A percentile compares a stretch with the other conserved stretches of the same genome.
phyloP scores from a whole-genome alignment of 2,888 invertebrate genomes.

The Strigamia maritima region DNA sequence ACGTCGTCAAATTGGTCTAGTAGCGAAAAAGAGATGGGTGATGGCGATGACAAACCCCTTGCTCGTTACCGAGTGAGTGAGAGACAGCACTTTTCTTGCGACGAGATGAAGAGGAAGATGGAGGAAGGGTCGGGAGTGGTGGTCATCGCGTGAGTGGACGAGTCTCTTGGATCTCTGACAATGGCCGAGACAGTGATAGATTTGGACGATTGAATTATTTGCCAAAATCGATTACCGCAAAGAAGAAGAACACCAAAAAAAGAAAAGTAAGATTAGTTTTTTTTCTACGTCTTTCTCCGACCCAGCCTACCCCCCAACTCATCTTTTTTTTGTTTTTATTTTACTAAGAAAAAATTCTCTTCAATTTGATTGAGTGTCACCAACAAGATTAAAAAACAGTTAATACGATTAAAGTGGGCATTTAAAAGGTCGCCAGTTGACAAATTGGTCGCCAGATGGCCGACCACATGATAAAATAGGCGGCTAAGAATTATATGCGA shows the following conservation, averaged over 20 bases:
- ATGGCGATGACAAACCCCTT: conserved; percentile 13
- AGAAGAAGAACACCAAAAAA: conserved; percentile 15
- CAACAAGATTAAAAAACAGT: not conserved
- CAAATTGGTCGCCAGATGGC: conserved; percentile 16
- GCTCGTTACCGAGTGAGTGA: conserved; percentile 16
- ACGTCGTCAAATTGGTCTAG: conserved; percentile 6
- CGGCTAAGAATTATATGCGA: not conserved
- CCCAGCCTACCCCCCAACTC: not conserved
- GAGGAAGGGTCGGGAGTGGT: not conserved
- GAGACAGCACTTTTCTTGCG: conserved; percentile 12
- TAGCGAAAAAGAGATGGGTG: conserved; percentile 10
- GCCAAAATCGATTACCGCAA: conserved; percentile 23
- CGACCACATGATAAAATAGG: conserved; percentile 1
- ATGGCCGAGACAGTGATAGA: conserved; percentile 19
- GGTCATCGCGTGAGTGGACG: conserved; percentile 14
- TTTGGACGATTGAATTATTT: conserved; percentile 15
- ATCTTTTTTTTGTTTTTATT: not conserved
- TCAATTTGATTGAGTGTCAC: not conserved
- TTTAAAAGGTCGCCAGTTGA: conserved; percentile 19
- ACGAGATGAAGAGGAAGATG: conserved; percentile 18
- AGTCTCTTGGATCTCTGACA: conserved; percentile 11
- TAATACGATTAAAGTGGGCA: not conserved
- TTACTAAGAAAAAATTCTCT: not conserved
- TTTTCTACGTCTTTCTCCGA: not conserved
- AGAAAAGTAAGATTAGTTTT: conserved; percentile 12